phyloP scores from a whole-genome alignment of 2,797 vertebrate genomes.

The Hydrolagus colliei region DNA sequence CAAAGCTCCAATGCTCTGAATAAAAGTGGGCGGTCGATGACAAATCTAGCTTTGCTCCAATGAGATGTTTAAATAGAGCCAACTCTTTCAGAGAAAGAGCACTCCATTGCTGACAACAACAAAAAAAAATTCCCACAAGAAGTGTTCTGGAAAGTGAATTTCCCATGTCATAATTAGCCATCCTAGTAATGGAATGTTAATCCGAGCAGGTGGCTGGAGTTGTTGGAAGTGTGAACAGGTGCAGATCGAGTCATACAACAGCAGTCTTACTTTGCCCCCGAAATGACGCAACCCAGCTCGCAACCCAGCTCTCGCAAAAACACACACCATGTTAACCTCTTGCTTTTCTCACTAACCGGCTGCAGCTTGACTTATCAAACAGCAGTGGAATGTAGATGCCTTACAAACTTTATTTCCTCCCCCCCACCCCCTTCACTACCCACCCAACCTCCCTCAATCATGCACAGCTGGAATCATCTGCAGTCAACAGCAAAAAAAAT shows the following conservation, averaged over 20 bases:
- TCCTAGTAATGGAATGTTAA: constrained; percentile 66
- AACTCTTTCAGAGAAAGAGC: neutral
- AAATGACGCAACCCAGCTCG: too few relatives aligned
- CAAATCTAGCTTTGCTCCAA: neutral
- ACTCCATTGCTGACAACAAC: neutral
- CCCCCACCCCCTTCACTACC: constrained; percentile 31
- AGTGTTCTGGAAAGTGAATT: constrained; percentile 78
- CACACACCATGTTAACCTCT: neutral
- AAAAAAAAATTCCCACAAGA: constrained; percentile 64
- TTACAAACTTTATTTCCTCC: constrained; percentile 49
- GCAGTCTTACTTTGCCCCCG: neutral
- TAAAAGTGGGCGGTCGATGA: too few relatives aligned
- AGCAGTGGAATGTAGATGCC: constrained; percentile 41
- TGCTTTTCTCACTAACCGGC: neutral
- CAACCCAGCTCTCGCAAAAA: constrained; percentile 6
- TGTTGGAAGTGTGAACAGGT: constrained; percentile 88
- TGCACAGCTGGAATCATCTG: constrained; percentile 47
- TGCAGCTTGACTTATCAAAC: constrained; percentile 35
- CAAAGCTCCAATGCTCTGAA: neutral
- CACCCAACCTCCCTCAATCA: too few relatives aligned
- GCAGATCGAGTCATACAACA: constrained; percentile 39
- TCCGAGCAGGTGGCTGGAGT: constrained; percentile 98
- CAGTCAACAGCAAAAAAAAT: constrained; percentile 39
- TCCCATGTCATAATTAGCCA: constrained; percentile 96
- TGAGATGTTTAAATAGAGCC: neutral